These are phyloP conservation scores for Litocranius walleri DNA, from an alignment of 2,113 vertebrate species.

Conservation along the genomic window DNA sequence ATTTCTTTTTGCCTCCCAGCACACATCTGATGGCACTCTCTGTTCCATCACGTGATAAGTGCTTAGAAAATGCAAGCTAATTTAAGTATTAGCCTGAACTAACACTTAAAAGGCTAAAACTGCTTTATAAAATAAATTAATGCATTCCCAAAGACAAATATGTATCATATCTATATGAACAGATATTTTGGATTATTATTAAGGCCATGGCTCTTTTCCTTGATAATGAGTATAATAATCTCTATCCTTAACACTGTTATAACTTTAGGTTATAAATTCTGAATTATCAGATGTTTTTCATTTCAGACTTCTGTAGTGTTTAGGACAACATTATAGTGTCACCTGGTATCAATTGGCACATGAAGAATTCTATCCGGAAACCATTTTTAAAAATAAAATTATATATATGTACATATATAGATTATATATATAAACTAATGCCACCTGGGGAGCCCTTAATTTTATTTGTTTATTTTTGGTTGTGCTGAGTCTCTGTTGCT, in stretches of 20 bases:
- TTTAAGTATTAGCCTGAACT: background rate
- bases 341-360: background rate
- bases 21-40: constrained; percentile 15
- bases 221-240: constrained; percentile 18
- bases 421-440: background rate
- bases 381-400: background rate
- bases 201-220: constrained; percentile 21
- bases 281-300: background rate
- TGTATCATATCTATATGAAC: background rate
- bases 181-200: constrained; percentile 12
- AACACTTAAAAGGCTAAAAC: background rate
- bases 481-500: background rate
- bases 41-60: constrained; percentile 24
- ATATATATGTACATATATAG: too few species aligned
- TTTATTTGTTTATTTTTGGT: background rate
- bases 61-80: constrained; percentile 1
- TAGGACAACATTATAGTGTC: background rate
- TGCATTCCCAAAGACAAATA: constrained; percentile 8
- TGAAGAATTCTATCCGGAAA: background rate
- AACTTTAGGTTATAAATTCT: constrained; percentile 17
- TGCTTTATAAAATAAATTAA: background rate
- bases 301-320: background rate
- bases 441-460: background rate
- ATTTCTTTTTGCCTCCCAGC: constrained; percentile 14
- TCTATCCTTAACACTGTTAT: background rate